These are phyloP conservation scores for Oscheius sp. DNA, from an alignment of 2,888 invertebrate genomes.

Conservation along the genomic window DNA sequence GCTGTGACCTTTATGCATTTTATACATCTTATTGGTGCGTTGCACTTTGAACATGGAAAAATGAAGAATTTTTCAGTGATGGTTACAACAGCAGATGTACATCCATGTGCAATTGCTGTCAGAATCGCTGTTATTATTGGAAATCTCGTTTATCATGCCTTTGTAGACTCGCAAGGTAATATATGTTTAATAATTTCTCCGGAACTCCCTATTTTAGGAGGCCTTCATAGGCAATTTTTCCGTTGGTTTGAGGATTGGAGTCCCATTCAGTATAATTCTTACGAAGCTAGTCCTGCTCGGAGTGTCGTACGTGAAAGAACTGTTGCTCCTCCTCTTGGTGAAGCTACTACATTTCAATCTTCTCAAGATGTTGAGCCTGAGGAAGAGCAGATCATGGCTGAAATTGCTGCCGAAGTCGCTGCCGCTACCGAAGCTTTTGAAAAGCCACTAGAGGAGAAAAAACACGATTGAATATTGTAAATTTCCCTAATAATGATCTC, in stretches of 20 bases:
- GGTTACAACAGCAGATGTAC: constrained; percentile 10
- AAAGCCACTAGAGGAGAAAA: neutral
- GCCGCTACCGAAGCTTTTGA: neutral
- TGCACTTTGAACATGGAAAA: neutral
- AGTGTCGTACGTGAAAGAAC: constrained; percentile 1
- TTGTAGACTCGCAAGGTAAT: constrained; percentile 50
- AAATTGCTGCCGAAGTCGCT: neutral
- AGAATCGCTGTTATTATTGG: constrained; percentile 28
- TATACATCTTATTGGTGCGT: constrained; percentile 34
- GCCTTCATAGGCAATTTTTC: constrained; percentile 4
- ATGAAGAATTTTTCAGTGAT: constrained; percentile 29
- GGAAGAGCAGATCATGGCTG: neutral
- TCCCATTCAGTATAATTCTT: constrained; percentile 4
- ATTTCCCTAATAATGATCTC: neutral
- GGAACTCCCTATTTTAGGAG: neutral
- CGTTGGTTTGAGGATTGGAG: constrained; percentile 10
- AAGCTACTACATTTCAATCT: no score
- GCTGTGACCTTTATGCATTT: constrained; percentile 37
- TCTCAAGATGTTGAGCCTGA: neutral
- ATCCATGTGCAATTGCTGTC: constrained; percentile 8
- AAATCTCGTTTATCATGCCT: constrained; percentile 42
- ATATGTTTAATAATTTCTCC: neutral
- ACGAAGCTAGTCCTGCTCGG: constrained; percentile 3
- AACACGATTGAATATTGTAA: neutral
- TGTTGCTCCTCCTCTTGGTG: neutral